Percentiles rank a stretch among this genome's conserved stretches.
Evolutionary conservation across 2,888 invertebrate genomes (phyloP).

Genomic region (Leptothorax acervorum): DNA sequence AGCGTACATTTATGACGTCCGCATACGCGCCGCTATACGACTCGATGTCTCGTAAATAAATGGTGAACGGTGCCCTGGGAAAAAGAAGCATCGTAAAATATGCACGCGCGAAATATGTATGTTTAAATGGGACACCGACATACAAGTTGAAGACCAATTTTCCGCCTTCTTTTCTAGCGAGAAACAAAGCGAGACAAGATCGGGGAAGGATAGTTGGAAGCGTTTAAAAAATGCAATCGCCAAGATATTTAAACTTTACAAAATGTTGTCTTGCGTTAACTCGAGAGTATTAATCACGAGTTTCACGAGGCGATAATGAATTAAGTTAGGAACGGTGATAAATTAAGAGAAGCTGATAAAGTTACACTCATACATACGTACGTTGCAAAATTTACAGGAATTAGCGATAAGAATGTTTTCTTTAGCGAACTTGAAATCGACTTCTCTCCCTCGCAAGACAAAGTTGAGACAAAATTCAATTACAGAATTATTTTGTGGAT

Average conservation of each 20-base stretch:
- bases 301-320: not conserved
- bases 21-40: not conserved
- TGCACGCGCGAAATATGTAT: slow-evolving; percentile 31
- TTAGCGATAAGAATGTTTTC: slow-evolving; percentile 11
- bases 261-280: not conserved
- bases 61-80: slow-evolving; percentile 30
- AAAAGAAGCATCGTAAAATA: slow-evolving; percentile 40
- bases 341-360: slow-evolving; percentile 12
- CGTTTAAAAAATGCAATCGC: not conserved
- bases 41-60: slow-evolving; percentile 49
- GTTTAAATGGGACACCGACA: slow-evolving; percentile 14
- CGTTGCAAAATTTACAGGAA: slow-evolving; percentile 2
- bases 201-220: not conserved
- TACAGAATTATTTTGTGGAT: slow-evolving; percentile 26
- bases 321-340: slow-evolving; percentile 15
- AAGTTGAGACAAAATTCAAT: slow-evolving; percentile 22
- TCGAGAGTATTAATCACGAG: not conserved
- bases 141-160: not conserved
- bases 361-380: not conserved
- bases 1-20: slow-evolving; percentile 39
- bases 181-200: not conserved
- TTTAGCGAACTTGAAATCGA: slow-evolving; percentile 5
- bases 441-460: not conserved
- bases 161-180: not conserved
- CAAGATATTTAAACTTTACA: not conserved